Percentiles rank a stretch among this genome's conserved stretches.
Conservation (phyloP, 2,113 vertebrate species). For the Merops nubicus region DNA sequence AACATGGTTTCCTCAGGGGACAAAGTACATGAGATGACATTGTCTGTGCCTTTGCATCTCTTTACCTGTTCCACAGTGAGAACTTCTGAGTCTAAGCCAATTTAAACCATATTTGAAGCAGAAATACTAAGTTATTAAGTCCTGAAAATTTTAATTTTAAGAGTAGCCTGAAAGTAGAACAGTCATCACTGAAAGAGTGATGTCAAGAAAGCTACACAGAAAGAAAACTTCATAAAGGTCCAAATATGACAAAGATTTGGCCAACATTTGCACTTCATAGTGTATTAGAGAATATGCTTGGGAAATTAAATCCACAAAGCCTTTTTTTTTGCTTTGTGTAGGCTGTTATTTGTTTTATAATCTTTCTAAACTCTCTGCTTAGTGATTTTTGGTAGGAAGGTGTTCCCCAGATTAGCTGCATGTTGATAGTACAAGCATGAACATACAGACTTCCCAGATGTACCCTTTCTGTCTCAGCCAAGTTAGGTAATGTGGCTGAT, state of each 20-base stretch:
- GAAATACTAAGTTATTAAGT: background rate
- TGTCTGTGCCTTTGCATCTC: background rate
- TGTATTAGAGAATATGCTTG: background rate
- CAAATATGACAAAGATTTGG: background rate
- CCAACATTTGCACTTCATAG: background rate
- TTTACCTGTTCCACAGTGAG: background rate
- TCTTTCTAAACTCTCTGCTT: accelerated
- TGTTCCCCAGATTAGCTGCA: background rate
- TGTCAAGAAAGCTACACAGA: background rate
- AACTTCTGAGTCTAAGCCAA: background rate
- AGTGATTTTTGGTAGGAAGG: background rate
- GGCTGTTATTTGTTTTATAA: background rate
- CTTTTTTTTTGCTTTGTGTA: background rate
- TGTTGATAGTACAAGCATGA: background rate
- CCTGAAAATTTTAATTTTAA: background rate
- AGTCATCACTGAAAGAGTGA: background rate
- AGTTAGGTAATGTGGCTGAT: background rate
- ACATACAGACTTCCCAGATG: accelerated
- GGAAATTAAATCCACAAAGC: background rate
- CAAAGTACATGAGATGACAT: background rate
- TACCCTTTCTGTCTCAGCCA: background rate
- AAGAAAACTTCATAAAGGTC: background rate
- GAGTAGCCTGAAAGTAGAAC: background rate
- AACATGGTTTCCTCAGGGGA: background rate
- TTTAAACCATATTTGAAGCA: background rate